Evolutionary conservation across 1,140 invertebrate species (phyloP), one percentile per base, ranked within the genome.

Genomic region (Trichonephila clavata): DNA sequence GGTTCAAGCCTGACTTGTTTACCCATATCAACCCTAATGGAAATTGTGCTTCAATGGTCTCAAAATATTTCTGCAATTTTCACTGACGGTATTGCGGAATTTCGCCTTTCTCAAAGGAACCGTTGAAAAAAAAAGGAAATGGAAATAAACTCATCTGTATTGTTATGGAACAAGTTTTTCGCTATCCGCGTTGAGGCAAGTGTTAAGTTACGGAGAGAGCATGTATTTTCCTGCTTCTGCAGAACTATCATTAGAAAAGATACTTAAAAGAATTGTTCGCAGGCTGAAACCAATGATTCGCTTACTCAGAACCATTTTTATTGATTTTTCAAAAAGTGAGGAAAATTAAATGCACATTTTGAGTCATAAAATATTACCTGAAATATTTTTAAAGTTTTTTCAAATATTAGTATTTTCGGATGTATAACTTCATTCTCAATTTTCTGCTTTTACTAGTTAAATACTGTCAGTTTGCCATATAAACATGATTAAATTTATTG

Each of bases 111-210:
- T 77, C 27, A 18, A 77, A 77, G 71, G 32, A 77, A 77, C 7
- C 27, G 14, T 68, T 68, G n/a, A 68, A 68, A 27, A 27, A 68
- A 27, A 27, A 21, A 21, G 6, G 61, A 65, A 65, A 65, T 10
- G 65, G n/a, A 77, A 77, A 32, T 39, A 77, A 77, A 77, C 71
- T 77, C 71, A 77, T 77, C 71, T 77, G 18, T 77, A 77, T 77
- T 32, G 27, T 77, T 77, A 77, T 77, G 18, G 32, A 77, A 77
- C 71, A 77, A 39, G 71, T 77, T 77, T 77, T 32, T 77, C 21
- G 71, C 71, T 77, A 39, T 77, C 10, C 27, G 27, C 27, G 27
- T 10, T 77, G 71, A 68, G n/a, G 65, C n/a, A 68, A 68, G 24
- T 68, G 24, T 24, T 32, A 77, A 77, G 27, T 32, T 77, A 77